These are phyloP conservation scores for Dynastes grantii DNA, from an alignment of 2,888 invertebrate genomes.

Conservation along the genomic window DNA sequence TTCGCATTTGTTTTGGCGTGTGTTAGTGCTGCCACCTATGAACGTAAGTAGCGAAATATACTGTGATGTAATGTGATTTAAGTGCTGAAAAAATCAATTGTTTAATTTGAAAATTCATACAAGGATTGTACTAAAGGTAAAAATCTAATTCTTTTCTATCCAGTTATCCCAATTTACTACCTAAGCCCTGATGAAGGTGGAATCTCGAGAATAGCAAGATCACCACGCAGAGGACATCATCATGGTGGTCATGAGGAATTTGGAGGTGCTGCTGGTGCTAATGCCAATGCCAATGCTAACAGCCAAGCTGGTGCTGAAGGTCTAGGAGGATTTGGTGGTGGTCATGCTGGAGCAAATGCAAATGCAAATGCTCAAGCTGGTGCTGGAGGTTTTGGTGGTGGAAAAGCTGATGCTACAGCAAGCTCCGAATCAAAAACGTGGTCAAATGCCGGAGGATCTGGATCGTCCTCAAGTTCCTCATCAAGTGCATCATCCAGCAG, in stretches of 20 bases:
- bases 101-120: neutral
- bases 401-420: slow-evolving; percentile 51
- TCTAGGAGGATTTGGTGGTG: neutral
- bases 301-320: slow-evolving; percentile 1
- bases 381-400: slow-evolving; percentile 33
- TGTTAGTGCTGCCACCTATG: slow-evolving; percentile 49
- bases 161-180: slow-evolving; percentile 45
- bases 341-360: slow-evolving; percentile 11
- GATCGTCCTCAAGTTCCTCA: slow-evolving; percentile 40
- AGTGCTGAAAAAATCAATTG: too few species aligned
- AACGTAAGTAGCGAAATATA: slow-evolving; percentile 48
- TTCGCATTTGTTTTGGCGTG: slow-evolving; percentile 46
- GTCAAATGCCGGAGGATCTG: slow-evolving; percentile 47
- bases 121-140: too few species aligned
- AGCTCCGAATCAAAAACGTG: slow-evolving; percentile 51
- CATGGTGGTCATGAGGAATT: neutral
- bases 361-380: slow-evolving; percentile 48
- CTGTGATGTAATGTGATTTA: neutral
- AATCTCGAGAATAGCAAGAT: slow-evolving; percentile 25
- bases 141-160: neutral
- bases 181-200: slow-evolving; percentile 27
- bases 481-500: slow-evolving; percentile 52
- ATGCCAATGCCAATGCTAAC: slow-evolving; percentile 1
- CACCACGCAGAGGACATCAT: slow-evolving; percentile 3
- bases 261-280: neutral